A percentile compares a stretch with the other conserved stretches of the same genome.
Conservation (phyloP, 2,888 invertebrate species). For the Halictus quadricinctus region DNA sequence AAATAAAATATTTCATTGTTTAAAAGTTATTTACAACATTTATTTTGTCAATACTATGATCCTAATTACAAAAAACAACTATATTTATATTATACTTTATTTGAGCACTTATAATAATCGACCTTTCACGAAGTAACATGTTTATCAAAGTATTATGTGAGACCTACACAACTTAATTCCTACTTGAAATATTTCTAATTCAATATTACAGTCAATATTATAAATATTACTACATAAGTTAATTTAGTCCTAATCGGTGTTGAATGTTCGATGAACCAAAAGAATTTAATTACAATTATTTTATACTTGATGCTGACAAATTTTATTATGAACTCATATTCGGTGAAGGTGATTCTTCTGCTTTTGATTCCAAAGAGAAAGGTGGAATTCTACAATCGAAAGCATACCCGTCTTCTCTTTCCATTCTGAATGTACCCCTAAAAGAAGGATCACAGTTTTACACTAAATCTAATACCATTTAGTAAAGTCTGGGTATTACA, state of each 20-base stretch:
- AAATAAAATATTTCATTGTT: neutral
- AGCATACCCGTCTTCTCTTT: slow-evolving; percentile 97
- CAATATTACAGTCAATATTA: slow-evolving; percentile 24
- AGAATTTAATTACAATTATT: slow-evolving; percentile 17
- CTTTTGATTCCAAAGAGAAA: slow-evolving; percentile 97
- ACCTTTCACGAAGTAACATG: slow-evolving; percentile 2
- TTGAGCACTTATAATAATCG: slow-evolving; percentile 8
- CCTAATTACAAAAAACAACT: slow-evolving; percentile 5
- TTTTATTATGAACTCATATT: slow-evolving; percentile 58
- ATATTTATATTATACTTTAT: slow-evolving; percentile 37
- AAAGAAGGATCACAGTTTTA: neutral
- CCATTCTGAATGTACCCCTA: slow-evolving; percentile 98
- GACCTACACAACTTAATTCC: slow-evolving; percentile 35
- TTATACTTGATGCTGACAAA: neutral
- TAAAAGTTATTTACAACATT: slow-evolving; percentile 1
- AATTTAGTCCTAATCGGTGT: slow-evolving; percentile 14
- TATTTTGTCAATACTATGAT: neutral
- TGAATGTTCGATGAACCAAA: slow-evolving; percentile 32
- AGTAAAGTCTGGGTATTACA: neutral
- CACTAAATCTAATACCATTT: neutral
- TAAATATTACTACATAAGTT: slow-evolving; percentile 16
- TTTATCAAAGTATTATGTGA: slow-evolving; percentile 15
- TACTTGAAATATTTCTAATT: slow-evolving; percentile 32
- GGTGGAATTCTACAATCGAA: slow-evolving; percentile 99
- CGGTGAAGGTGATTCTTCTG: slow-evolving; percentile 85